Evolutionary conservation across 2,888 invertebrate species (phyloP), one percentile per base, ranked within the genome.

Genomic region (Drosophila mettleri): DNA sequence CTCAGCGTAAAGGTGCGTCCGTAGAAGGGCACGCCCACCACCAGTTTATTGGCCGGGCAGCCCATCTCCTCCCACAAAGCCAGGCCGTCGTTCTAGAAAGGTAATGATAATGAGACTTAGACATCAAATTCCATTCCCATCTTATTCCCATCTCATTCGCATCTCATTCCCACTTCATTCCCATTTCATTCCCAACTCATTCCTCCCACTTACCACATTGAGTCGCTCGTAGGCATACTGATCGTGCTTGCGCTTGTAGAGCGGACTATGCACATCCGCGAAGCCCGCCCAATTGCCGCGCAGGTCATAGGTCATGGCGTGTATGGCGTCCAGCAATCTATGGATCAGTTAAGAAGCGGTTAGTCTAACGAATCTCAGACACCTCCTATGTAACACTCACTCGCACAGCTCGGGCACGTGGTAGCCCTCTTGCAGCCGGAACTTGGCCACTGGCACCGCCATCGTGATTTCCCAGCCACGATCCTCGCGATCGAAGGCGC

Each of bases 261-360:
- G 93, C 1, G 97, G 96, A 83, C 97, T 97, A 90, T 98, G 98
- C 0, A 96, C 95, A 89, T 98, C 97, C 0, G 97, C 97, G 89
- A 97, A 97, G 16, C 97, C 97, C 1, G 96, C 97, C 97, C 97
- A 97, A 91, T 97, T 97, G 12, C 97, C 97, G 67, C 97, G 94
- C 48, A 97, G 93, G 92, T 97, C 97, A 90, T 97, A 97, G 0
- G 96, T 94, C 97, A 97, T 97, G 46, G 96, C 96, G 89, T 97
- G 97, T 57, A 97, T 95, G 0, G 96, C 97, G 90, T 97, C 96
- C 53, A 96, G 87, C 51, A 94, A 93, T 80, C 96, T 96, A 88
- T 3, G 91, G 91, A 63, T 18, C 27, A 59, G 4, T 31, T 0
- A 9, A 14, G 31, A 6, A 24, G 22, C 18, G 46, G 10, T 53